Base-by-base conservation (phyloP, 1,140 invertebrate species). In the Chelonus insularis region DNA sequence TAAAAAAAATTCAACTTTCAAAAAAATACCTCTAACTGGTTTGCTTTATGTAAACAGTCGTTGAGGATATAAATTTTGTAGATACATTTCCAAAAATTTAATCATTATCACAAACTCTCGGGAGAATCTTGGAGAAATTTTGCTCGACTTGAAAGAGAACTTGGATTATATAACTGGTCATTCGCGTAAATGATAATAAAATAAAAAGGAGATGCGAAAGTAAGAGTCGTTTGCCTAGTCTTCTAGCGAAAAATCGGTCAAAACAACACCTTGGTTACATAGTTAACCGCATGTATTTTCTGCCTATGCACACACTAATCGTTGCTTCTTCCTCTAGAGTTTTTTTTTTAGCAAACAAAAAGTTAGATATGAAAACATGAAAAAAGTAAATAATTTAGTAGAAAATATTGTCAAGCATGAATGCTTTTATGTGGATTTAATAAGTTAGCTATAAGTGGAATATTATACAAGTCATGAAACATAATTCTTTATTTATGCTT, bases 111-210 rank as follows among this genome's bases (percentile, higher is more conserved):
- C 7, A 7, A 7, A 29, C 7, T 7, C 11, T 39, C 0, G 0
- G 14, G n/a, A 39, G 5, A 39, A 12, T 39, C 37, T 39, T 14
- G 5, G 37, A 43, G 41, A 43, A 43, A 43, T 43, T 43, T 8
- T 43, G 51, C 51, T 48, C 41, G 51, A 54, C 34, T 55, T 56
- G 51, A 16, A 51, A 23, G 51, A 16, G 39, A 36, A 41, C 25
- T 41, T 55, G 36, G 45, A 54, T 61, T 55, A 61, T 48, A 37
- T 45, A 61, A 61, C 41, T 43, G 25, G 58, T 54, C 39, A 60
- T 54, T 60, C 58, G n/a, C 12, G 59, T 21, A 25, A 37, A 34
- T 37, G 51, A 48, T 20, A 41, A 43, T 43, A 43, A 43, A 4
- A 43, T 18, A 48, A 43, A 45, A 47, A 45, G 25, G 51, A 14